Evolutionary conservation across 2,113 vertebrate genomes (phyloP).

Genomic region (Daboia siamensis): DNA sequence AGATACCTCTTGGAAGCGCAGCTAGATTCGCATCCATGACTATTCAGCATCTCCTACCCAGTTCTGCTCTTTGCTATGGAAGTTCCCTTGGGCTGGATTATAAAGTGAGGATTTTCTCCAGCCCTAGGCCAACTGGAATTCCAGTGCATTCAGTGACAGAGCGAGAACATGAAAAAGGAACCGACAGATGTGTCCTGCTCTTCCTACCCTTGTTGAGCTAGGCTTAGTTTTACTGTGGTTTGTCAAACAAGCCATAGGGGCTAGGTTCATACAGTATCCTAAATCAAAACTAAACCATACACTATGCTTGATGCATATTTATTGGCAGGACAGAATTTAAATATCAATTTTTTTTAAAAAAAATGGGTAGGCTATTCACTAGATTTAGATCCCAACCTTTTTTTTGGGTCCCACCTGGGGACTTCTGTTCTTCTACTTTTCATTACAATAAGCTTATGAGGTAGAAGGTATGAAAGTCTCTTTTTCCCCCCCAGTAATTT

Average conservation of each 20-base stretch:
- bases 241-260: not conserved
- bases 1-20: not conserved
- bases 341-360: not conserved
- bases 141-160: not conserved
- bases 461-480: not conserved
- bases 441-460: not conserved
- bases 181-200: not conserved
- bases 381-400: not conserved
- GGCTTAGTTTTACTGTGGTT: not conserved
- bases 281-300: not conserved
- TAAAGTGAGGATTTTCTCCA: not conserved
- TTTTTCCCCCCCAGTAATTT: not conserved
- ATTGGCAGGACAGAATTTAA: not conserved
- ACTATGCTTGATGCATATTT: not conserved
- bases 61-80: not conserved
- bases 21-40: not conserved
- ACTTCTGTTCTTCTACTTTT: not conserved
- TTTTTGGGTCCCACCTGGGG: not conserved
- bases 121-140: not conserved
- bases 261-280: not conserved
- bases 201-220: not conserved
- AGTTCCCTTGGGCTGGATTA: not conserved
- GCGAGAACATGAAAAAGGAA: not conserved
- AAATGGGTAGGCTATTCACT: not conserved
- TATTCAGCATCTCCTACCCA: too few species aligned